phyloP scores from a whole-genome alignment of 1,140 invertebrate species.

The Sarcophaga peregrina region DNA sequence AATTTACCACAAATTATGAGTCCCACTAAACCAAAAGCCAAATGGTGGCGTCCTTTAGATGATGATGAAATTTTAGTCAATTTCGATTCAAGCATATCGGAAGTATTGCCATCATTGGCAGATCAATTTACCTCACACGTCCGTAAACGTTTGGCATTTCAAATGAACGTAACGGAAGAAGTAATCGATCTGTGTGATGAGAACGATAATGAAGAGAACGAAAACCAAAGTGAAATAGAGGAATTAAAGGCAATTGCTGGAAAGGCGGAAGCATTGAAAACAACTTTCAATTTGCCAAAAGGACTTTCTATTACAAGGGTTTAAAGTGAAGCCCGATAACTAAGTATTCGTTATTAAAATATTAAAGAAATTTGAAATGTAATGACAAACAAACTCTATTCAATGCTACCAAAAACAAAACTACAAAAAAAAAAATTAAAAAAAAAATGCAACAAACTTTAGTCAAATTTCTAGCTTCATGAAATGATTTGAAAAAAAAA shows the following conservation, averaged over 20 bases:
- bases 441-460: slow-evolving; percentile 18
- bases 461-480: slow-evolving; percentile 34
- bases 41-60: slow-evolving; percentile 56
- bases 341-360: background rate
- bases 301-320: slow-evolving; percentile 17
- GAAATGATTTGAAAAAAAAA: background rate
- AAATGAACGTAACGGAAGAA: slow-evolving; percentile 27
- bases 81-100: slow-evolving; percentile 62
- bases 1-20: slow-evolving; percentile 56
- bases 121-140: slow-evolving; percentile 8
- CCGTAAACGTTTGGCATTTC: slow-evolving; percentile 35
- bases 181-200: slow-evolving; percentile 34
- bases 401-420: background rate
- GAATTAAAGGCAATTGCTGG: background rate
- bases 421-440: too few species aligned
- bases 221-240: background rate
- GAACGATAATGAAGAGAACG: background rate
- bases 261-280: background rate
- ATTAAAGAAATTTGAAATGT: background rate
- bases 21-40: slow-evolving; percentile 55
- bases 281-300: background rate
- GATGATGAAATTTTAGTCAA: slow-evolving; percentile 62
- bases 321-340: background rate
- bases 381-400: background rate
- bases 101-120: slow-evolving; percentile 55